Evolutionary conservation across 2,113 vertebrate genomes (phyloP).

Genomic region (Ammodytes dubius): DNA sequence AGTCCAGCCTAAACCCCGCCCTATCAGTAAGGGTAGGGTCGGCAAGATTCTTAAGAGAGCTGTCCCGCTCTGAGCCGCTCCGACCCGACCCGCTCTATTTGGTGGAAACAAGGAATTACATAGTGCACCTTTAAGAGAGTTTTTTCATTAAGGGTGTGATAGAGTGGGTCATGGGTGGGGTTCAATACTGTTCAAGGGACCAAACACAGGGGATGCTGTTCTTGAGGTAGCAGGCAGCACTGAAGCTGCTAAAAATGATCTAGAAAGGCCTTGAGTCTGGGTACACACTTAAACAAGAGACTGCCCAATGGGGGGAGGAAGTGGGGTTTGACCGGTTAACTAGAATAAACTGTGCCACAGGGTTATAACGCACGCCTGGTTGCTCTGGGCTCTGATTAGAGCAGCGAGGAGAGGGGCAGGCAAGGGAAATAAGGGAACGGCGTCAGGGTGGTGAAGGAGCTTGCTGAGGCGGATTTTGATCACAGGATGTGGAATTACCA

Average conservation of each 20-base stretch:
- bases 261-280: slow-evolving; percentile 22
- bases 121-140: neutral
- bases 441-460: slow-evolving; percentile 43
- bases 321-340: slow-evolving; percentile 43
- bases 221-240: neutral
- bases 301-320: slow-evolving; percentile 31
- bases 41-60: too few relatives aligned
- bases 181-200: slow-evolving; percentile 29
- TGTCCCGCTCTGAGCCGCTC: too few relatives aligned
- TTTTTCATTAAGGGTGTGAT: slow-evolving; percentile 39
- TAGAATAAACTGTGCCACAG: slow-evolving; percentile 34
- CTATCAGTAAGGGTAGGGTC: too few relatives aligned
- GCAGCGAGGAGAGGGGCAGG: slow-evolving; percentile 27
- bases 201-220: slow-evolving; percentile 18
- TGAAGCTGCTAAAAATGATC: slow-evolving; percentile 11
- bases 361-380: slow-evolving; percentile 61
- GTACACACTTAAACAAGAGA: slow-evolving; percentile 32
- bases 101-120: too few relatives aligned
- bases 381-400: slow-evolving; percentile 60
- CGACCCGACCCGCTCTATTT: too few relatives aligned
- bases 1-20: too few relatives aligned
- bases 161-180: slow-evolving; percentile 28
- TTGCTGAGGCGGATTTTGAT: slow-evolving; percentile 78
- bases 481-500: slow-evolving; percentile 77
- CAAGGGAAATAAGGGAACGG: slow-evolving; percentile 24